Base-by-base conservation (phyloP, 2,888 invertebrate species). In the Oscheius sp. region DNA sequence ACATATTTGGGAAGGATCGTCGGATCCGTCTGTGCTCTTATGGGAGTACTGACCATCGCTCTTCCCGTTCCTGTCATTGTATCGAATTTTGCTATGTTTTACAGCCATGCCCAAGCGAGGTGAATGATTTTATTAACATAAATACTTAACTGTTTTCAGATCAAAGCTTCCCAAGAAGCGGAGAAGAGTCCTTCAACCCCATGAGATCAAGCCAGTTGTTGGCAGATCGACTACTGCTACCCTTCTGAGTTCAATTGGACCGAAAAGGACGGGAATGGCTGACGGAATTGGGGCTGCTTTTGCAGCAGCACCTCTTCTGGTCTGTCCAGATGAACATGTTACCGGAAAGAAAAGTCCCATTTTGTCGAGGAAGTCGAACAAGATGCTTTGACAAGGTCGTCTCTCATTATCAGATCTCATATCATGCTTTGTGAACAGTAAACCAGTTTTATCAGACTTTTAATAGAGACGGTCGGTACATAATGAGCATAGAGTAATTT, bases 111-210 rank as follows among this genome's bases (percentile, higher is more conserved):
- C 4, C 85, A 85, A 75, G 85, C 84, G 0, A 79, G 83, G 83
- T 84, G 53, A 58, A 68, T n/a, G 13, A n/a, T 47, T 21, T 7
- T 37, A 37, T 48, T 1, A 35, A 32, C 4, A 50, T 11, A 53
- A 11, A 51, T 13, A 29, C 29, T 48, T 47, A 21, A 47, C 65
- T 9, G 1, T 11, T 62, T 74, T 29, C 35, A 80, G 87, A 72
- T 85, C 87, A 5, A 88, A 88, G 75, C 78, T 88, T 13, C 88
- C 88, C 9, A 88, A 88, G 78, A 88, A 87, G 62, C 74, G 87
- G 35, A 70, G 87, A 65, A 70, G 87, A 75, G 86, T 88, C 4
- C 76, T 88, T 29, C 87, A 86, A 60, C 85, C 85, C 1, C 85
- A 87, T 70, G 87, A 87, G 68, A 84, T 86, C 32, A 77, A 78